phyloP scores from a whole-genome alignment of 2,797 vertebrate species.

The Argya squamiceps region DNA sequence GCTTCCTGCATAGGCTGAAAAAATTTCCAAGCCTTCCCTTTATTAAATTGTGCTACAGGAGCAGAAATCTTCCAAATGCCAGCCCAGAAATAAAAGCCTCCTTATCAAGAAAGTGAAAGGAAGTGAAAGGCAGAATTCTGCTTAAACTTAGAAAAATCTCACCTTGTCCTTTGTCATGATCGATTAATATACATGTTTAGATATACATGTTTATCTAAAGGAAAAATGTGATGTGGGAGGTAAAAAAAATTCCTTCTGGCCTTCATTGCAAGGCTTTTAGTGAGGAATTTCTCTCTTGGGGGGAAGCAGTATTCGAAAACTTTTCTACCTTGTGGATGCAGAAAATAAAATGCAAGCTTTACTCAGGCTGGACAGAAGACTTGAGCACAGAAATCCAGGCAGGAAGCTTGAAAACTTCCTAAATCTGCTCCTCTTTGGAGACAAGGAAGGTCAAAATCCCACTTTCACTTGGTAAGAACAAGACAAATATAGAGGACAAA shows the following conservation, averaged over 20 bases:
- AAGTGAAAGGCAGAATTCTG: background rate
- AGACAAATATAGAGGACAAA: background rate
- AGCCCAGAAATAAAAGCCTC: background rate
- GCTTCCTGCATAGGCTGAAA: background rate
- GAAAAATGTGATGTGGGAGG: background rate
- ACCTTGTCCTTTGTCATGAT: background rate
- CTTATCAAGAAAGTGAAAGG: background rate
- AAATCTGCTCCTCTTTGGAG: background rate
- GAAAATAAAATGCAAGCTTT: background rate
- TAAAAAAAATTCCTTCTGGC: background rate
- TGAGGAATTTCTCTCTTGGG: background rate
- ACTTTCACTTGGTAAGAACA: background rate
- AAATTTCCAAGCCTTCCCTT: background rate
- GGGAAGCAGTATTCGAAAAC: background rate
- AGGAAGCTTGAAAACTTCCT: background rate
- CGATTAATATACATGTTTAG: background rate
- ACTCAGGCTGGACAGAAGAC: background rate
- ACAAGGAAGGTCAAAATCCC: background rate
- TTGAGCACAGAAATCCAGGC: accelerated
- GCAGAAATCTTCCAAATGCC: background rate
- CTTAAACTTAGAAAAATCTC: background rate
- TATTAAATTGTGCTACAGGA: background rate
- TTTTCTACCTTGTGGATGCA: background rate
- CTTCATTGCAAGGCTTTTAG: background rate
- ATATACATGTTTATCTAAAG: background rate